phyloP scores from a whole-genome alignment of 2,113 vertebrate genomes.

The Amblyornis subalaris region DNA sequence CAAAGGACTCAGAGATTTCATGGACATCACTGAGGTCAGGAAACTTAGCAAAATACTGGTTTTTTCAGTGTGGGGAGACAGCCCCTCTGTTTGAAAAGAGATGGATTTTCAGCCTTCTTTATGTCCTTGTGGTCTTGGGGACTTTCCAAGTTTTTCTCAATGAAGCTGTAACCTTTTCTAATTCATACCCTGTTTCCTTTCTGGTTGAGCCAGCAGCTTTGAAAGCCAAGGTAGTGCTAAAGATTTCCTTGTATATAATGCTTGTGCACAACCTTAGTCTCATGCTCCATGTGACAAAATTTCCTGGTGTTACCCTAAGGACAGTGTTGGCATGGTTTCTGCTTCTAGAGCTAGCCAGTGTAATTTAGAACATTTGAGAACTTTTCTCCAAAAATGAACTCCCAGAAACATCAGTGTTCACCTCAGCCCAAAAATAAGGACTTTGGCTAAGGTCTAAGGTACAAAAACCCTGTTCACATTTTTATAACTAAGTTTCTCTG shows the following conservation, averaged over 20 bases:
- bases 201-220: not conserved
- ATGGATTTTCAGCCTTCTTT: not conserved
- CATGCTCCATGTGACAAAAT: not conserved
- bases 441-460: not conserved
- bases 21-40: conserved; percentile 60
- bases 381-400: not conserved
- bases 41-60: not conserved
- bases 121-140: not conserved
- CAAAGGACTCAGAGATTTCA: conserved; percentile 57
- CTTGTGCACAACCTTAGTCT: not conserved
- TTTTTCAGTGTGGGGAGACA: not conserved
- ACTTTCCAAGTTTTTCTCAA: not conserved
- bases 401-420: not conserved
- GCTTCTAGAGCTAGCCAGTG: not conserved
- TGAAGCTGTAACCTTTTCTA: not conserved
- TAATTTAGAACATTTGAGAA: not conserved
- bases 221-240: not conserved
- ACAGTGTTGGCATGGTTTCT: not conserved
- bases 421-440: not conserved
- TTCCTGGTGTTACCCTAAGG: not conserved
- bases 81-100: not conserved
- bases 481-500: not conserved
- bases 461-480: not conserved
- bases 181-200: not conserved
- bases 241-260: not conserved